Conservation (phyloP, 1,140 invertebrate genomes). For the Rhagoletis pomonella region DNA sequence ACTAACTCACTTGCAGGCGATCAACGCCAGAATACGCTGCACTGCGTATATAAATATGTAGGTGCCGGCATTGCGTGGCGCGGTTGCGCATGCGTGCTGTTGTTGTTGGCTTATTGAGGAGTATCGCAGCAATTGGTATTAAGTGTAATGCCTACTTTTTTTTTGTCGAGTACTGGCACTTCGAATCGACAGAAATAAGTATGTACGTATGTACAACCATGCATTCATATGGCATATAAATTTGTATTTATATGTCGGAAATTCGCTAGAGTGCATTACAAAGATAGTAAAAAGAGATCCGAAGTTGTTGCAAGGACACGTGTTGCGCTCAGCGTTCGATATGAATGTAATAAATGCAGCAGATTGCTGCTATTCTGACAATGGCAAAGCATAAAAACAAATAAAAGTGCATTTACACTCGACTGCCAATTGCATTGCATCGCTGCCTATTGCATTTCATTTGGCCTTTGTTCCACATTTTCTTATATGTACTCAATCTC, state of each 20-base stretch:
- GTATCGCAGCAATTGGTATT: not conserved
- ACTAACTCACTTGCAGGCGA: not conserved
- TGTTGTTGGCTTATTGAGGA: not conserved
- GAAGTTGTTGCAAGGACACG: slow-evolving; percentile 32
- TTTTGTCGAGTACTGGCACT: not conserved
- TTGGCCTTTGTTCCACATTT: not conserved
- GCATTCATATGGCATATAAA: too few relatives aligned
- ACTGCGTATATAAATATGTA: not conserved
- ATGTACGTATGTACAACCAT: not conserved
- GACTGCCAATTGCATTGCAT: not conserved
- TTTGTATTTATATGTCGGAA: too few relatives aligned
- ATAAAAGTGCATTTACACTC: not conserved
- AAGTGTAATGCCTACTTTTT: too few relatives aligned
- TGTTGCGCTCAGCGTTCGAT: not conserved
- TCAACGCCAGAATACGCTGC: not conserved
- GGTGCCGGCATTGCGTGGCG: not conserved
- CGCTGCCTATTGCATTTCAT: not conserved
- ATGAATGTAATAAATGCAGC: not conserved
- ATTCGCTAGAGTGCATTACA: too few relatives aligned
- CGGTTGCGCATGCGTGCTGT: slow-evolving; percentile 15
- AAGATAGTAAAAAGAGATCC: not conserved
- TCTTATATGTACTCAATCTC: not conserved
- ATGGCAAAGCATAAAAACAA: not conserved
- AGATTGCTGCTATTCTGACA: not conserved
- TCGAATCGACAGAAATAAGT: not conserved